A percentile compares a stretch with the other conserved stretches of the same genome.
Conservation (phyloP, 2,113 vertebrate genomes). For the Pelecanus crispus region DNA sequence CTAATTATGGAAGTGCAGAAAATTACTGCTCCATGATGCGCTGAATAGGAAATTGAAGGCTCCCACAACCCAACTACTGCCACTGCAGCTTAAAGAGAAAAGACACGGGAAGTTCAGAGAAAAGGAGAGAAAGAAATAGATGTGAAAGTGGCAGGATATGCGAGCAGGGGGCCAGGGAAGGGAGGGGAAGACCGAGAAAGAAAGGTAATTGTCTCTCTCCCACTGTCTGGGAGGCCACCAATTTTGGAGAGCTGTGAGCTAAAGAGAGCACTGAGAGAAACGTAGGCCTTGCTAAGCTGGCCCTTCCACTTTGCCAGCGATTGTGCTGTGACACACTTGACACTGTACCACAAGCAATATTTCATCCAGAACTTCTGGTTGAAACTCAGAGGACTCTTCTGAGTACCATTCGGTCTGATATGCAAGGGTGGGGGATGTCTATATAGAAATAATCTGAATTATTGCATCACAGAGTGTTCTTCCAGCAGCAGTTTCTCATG, state of each 20-base stretch:
- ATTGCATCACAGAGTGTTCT: neutral
- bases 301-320: neutral
- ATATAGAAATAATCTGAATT: neutral
- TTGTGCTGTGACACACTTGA: neutral
- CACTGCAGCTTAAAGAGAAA: neutral
- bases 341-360: neutral
- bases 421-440: neutral
- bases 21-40: conserved; percentile 59
- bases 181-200: neutral
- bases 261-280: neutral
- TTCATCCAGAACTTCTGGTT: neutral
- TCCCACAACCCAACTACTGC: conserved; percentile 27
- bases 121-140: neutral
- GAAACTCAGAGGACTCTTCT: neutral
- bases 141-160: neutral
- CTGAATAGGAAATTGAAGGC: conserved; percentile 62
- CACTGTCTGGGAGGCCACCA: neutral
- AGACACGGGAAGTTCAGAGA: neutral
- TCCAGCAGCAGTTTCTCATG: neutral
- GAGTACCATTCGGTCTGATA: neutral
- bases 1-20: conserved; percentile 72
- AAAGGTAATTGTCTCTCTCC: neutral
- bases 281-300: neutral
- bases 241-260: neutral
- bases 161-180: neutral